These are phyloP conservation scores for Whitmania pigra DNA, from an alignment of 1,140 invertebrate species.

Conservation along the genomic window DNA sequence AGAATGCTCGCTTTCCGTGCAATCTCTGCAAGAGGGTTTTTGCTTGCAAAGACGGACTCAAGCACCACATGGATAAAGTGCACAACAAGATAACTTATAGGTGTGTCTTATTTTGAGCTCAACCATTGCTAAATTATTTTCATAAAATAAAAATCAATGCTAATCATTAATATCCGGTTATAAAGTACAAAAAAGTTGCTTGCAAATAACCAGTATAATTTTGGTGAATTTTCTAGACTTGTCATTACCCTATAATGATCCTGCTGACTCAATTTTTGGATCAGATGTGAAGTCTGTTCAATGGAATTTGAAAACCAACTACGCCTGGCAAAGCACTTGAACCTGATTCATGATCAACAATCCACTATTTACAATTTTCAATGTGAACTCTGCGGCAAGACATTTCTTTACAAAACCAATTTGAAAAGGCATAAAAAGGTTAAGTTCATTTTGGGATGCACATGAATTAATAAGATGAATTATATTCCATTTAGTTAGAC, in stretches of 20 bases:
- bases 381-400: conserved; percentile 17
- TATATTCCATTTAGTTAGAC: too few species aligned
- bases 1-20: conserved; percentile 13
- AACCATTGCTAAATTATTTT: too few species aligned
- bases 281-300: conserved; percentile 13
- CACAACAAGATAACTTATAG: conserved; percentile 13
- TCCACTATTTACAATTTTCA: not conserved
- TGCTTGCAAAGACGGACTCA: conserved; percentile 13
- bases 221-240: not conserved
- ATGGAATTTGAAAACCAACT: conserved; percentile 17
- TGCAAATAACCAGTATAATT: not conserved
- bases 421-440: conserved; percentile 13
- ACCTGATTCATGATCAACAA: conserved; percentile 13
- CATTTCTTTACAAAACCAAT: conserved; percentile 17
- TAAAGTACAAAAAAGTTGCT: too few species aligned
- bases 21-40: conserved; percentile 8
- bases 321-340: conserved; percentile 15
- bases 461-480: too few species aligned
- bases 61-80: conserved; percentile 14
- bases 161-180: too few species aligned
- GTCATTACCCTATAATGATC: not conserved
- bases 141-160: too few species aligned
- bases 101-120: not conserved
- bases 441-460: not conserved
- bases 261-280: not conserved